Evolutionary conservation across 2,888 invertebrate genomes (phyloP).

Genomic region (Amphipoea lucens): DNA sequence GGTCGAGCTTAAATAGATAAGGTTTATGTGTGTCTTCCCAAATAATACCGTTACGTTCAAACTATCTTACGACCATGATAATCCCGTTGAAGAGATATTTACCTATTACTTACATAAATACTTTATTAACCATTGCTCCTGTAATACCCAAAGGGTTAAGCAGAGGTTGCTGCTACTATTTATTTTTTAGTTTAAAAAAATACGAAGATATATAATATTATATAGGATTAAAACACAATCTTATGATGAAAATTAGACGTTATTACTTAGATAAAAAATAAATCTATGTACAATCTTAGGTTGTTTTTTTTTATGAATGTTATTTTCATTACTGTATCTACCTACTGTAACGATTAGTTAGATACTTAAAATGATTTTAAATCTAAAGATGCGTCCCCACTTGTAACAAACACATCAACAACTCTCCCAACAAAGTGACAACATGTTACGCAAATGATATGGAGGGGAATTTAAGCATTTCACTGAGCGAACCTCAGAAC

Average conservation of each 20-base stretch:
- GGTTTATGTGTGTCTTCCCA: conserved; percentile 75
- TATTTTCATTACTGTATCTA: conserved; percentile 35
- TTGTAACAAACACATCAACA: background rate
- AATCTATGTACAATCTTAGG: conserved; percentile 36
- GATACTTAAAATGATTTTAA: conserved; percentile 22
- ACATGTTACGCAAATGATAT: background rate
- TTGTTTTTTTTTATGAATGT: conserved; percentile 49
- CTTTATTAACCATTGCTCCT: conserved; percentile 16
- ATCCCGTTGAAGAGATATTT: conserved; percentile 26
- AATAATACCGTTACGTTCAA: conserved; percentile 60
- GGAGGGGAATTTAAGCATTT: background rate
- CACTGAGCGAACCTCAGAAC: background rate
- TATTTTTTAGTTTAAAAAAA: conserved; percentile 41
- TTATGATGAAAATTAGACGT: conserved; percentile 68
- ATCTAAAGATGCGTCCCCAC: background rate
- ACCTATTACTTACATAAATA: conserved; percentile 31
- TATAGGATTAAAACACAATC: conserved; percentile 67
- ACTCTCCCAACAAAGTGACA: background rate
- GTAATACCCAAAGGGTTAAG: conserved; percentile 44
- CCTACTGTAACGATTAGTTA: conserved; percentile 23
- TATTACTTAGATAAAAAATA: conserved; percentile 52
- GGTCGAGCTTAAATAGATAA: conserved; percentile 75
- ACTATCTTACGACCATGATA: conserved; percentile 43
- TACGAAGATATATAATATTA: conserved; percentile 45
- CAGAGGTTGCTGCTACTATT: conserved; percentile 29